Evolutionary conservation across 1,140 invertebrate genomes (phyloP), one percentile per base, ranked within the genome.

Genomic region (Trachymyrmex septentrionalis): DNA sequence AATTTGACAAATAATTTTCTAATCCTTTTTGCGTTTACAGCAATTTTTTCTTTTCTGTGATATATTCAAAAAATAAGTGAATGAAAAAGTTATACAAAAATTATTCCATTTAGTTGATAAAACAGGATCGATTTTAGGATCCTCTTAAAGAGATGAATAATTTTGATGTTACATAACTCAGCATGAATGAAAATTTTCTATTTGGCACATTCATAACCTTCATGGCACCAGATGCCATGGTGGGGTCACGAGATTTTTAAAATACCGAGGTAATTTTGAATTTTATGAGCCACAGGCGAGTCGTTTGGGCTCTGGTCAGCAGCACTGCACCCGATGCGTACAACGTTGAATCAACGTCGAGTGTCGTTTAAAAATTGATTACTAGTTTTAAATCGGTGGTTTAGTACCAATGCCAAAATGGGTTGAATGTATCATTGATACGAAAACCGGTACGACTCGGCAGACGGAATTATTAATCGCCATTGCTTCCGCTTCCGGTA

Each of bases 361-460:
- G 69, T 75, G 80, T 75, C 80, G 69, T 61, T 84, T 84, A 84
- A 84, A 84, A 84, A 84, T 84, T 84, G 80, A 84, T 84, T 75
- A 84, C 69, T 38, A 50, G 69, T 61, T 84, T 84, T 75, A 84
- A 84, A 75, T 84, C 67, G 55, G 53, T 14, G 48, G 48, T 53
- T 80, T 7, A 30, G 63, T 75, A 61, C 55, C 80, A 50, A 73
- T n/a, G n/a, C n/a, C n/a, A n/a, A n/a, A n/a, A n/a, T 55, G 80
- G 55, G 48, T 21, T 55, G 27, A 75, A 84, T 84, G 57, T 75
- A 84, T 63, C 80, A 84, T 84, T 57, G 38, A 73, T 57, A 27
- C 72, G n/a, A 61, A 84, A 73, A 84, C 19, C n/a, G 14, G 38
- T 14, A 38, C 57, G 2, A 82, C 55, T n/a, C 53, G 55, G 9